Evolutionary conservation across 2,113 vertebrate genomes (phyloP), one percentile per base, ranked within the genome.

Genomic region (Panthera leo): DNA sequence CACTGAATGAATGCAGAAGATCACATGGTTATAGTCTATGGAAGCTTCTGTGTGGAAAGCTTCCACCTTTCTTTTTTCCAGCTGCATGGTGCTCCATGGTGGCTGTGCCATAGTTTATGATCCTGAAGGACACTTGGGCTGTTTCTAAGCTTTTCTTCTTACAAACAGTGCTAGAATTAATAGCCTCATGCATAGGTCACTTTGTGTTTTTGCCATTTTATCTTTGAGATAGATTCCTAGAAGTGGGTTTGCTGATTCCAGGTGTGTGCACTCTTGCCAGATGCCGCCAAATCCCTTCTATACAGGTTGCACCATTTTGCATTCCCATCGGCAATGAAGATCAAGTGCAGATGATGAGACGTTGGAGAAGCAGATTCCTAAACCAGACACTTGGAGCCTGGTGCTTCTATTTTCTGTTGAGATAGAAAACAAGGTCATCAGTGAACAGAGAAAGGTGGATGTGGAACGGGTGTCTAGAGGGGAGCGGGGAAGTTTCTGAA

Each of bases 191-290:
- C 51, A 3, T 80, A 61, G 16, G 42, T 86, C 82, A 36, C 79
- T 89, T 95, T 78, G 68, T 84, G 13, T 75, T 89, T 95, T 86
- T n/a, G 15, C 27, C 55, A 70, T 89, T 91, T 94, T 83, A 45
- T 48, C 92, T 91, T 84, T 92, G 25, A 48, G 39, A 53, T 34
- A 85, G 73, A 68, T 89, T 96, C 68, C 75, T 96, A 63, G 71
- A 94, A 61, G n/a, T 45, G 25, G 23, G n/a, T 94, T 93, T 96
- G 86, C n/a, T 91, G 76, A 73, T 51, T 91, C 70, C 71, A 36
- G 23, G 29, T 61, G 9, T 53, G n/a, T 78, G 45, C 5, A 25
- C 11, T 76, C 90, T 94, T 79, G 39, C 90, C 96, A 19, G 27
- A 2, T 86, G 31, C 79, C 73, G 16, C 85, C 53, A 91, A 91